A percentile compares a stretch with the other conserved stretches of the same genome.
Evolutionary conservation across 2,113 vertebrate genomes (phyloP).

Genomic region (Strigops habroptila): DNA sequence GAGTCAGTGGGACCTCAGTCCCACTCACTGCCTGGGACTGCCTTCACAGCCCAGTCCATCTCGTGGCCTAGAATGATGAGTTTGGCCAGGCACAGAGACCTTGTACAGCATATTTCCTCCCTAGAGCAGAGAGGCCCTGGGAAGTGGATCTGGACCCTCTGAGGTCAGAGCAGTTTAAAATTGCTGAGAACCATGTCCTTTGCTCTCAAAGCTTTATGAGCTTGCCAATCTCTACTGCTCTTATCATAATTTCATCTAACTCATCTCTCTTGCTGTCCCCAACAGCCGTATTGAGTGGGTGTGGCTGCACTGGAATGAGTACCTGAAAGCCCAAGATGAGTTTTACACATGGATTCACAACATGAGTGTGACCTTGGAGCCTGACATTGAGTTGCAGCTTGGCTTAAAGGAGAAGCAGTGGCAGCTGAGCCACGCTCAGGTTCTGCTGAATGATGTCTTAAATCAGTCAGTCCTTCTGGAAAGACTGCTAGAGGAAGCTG

Average conservation of each 20-base stretch:
- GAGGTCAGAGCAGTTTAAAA: not conserved
- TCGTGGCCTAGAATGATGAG: not conserved
- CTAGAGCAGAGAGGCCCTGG: not conserved
- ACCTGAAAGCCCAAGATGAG: conserved; percentile 87
- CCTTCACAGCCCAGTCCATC: not conserved
- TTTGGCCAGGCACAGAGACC: not conserved
- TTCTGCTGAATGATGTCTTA: conserved; percentile 79
- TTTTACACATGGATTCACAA: conserved; percentile 85
- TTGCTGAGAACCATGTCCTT: not conserved
- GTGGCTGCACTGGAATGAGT: conserved; percentile 96
- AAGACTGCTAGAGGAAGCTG: conserved; percentile 87
- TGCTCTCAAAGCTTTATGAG: not conserved
- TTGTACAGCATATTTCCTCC: not conserved
- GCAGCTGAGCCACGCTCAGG: conserved; percentile 85
- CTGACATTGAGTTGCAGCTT: conserved; percentile 83
- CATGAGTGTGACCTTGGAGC: conserved; percentile 77
- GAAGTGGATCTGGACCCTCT: not conserved
- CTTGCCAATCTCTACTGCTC: not conserved
- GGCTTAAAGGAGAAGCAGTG: conserved; percentile 91
- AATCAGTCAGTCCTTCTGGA: conserved; percentile 81
- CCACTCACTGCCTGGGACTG: too few species aligned
- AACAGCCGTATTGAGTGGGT: conserved; percentile 96
- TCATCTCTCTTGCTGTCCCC: not conserved
- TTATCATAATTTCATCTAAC: not conserved
- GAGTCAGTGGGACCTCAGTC: not conserved